Conservation (phyloP, 1,140 invertebrate genomes). For the Rhopalosiphum padi region DNA sequence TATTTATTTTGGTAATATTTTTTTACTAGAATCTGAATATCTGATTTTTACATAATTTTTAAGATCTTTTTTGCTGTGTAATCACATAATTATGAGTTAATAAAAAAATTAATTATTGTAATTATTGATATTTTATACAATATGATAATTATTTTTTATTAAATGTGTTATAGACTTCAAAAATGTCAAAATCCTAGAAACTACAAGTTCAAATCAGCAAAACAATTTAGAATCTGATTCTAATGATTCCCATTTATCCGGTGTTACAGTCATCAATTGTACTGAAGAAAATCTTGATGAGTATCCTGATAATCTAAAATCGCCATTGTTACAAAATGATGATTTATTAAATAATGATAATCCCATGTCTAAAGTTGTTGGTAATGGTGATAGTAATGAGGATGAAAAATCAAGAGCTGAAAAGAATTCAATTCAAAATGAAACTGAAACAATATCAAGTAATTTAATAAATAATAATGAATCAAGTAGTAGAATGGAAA, state of each 20-base stretch:
- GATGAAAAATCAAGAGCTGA: neutral
- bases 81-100: neutral
- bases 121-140: neutral
- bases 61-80: neutral
- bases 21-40: neutral
- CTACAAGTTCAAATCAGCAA: neutral
- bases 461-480: neutral
- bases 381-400: neutral
- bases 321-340: too few relatives aligned
- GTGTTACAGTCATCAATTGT: neutral
- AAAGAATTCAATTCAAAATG: neutral
- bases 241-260: neutral
- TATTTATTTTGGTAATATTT: too few relatives aligned
- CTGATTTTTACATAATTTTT: neutral
- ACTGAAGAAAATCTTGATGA: neutral
- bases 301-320: neutral
- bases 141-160: neutral
- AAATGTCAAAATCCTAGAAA: neutral
- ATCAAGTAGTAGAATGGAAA: neutral
- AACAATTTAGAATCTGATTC: neutral
- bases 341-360: neutral
- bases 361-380: neutral
- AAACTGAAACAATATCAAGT: neutral
- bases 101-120: neutral
- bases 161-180: neutral